phyloP scores from a whole-genome alignment of 2,113 vertebrate genomes.

The Neolamprologus sp. region DNA sequence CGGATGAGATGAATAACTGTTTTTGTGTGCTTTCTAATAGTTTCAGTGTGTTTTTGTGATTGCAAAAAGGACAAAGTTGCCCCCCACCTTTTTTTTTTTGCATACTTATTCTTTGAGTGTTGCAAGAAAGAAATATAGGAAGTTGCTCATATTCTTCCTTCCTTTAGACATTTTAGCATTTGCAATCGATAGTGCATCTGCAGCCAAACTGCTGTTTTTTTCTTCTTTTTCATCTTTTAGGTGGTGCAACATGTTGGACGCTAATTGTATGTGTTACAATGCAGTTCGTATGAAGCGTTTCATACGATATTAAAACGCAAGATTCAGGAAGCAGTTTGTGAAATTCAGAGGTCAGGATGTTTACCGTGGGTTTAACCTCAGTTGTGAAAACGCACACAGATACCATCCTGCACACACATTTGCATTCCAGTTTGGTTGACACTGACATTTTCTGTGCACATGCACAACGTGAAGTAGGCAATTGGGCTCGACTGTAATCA shows the following conservation, averaged over 20 bases:
- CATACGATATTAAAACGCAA: neutral
- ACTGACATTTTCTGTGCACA: neutral
- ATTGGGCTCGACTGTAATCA: neutral
- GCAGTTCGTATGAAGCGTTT: fast-evolving
- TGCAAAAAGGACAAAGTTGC: neutral
- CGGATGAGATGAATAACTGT: neutral
- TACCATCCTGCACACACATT: neutral
- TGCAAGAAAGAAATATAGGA: neutral
- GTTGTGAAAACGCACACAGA: neutral
- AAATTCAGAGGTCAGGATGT: neutral
- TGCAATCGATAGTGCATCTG: neutral
- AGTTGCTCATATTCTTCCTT: neutral
- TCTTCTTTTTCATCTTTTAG: neutral
- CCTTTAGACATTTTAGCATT: neutral
- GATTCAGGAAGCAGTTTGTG: neutral
- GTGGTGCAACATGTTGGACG: neutral
- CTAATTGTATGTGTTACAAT: neutral
- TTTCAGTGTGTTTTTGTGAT: neutral
- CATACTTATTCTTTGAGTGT: neutral
- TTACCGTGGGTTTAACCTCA: neutral
- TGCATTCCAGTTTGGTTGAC: neutral
- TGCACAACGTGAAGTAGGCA: neutral
- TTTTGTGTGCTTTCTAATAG: neutral
- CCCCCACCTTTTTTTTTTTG: neutral
- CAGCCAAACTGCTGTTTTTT: neutral